Percentiles rank a stretch among this genome's conserved stretches.
phyloP scores from a whole-genome alignment of 1,140 invertebrate species.

The Apis dorsata region DNA sequence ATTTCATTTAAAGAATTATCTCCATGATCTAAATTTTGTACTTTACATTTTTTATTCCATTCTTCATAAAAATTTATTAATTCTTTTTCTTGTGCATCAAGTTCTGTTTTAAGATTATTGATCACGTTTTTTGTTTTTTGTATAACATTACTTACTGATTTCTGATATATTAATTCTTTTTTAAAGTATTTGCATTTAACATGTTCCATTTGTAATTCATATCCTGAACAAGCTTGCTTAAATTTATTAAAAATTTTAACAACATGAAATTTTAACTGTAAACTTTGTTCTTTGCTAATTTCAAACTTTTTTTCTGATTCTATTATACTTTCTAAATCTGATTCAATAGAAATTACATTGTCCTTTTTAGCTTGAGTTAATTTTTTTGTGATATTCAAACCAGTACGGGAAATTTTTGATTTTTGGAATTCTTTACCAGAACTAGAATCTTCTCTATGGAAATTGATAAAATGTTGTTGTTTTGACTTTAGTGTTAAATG shows the following conservation, averaged over 20 bases:
- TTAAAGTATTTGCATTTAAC: conserved; percentile 43
- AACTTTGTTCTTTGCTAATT: conserved; percentile 28
- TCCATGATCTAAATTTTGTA: conserved; percentile 3
- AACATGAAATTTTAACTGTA: conserved; percentile 11
- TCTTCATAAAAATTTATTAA: conserved; percentile 17
- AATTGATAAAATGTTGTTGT: neutral
- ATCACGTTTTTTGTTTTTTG: conserved; percentile 15
- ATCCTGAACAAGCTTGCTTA: conserved; percentile 37
- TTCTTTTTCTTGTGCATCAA: conserved; percentile 31
- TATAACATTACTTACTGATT: conserved; percentile 19
- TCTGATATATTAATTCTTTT: conserved; percentile 36
- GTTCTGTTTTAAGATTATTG: conserved; percentile 12
- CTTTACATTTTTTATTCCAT: conserved; percentile 23
- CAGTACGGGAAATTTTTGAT: conserved; percentile 15
- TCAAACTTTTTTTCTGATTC: neutral
- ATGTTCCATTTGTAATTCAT: conserved; percentile 47
- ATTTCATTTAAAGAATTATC: conserved; percentile 3
- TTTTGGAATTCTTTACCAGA: conserved; percentile 65
- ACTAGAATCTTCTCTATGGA: conserved; percentile 43
- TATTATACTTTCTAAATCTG: neutral
- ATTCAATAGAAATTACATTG: neutral
- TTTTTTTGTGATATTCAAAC: neutral
- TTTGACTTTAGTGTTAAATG: neutral
- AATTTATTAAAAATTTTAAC: conserved; percentile 47
- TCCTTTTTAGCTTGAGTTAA: neutral